Conservation (phyloP, 2,888 invertebrate genomes). For the Lepetodrilus schrolli region DNA sequence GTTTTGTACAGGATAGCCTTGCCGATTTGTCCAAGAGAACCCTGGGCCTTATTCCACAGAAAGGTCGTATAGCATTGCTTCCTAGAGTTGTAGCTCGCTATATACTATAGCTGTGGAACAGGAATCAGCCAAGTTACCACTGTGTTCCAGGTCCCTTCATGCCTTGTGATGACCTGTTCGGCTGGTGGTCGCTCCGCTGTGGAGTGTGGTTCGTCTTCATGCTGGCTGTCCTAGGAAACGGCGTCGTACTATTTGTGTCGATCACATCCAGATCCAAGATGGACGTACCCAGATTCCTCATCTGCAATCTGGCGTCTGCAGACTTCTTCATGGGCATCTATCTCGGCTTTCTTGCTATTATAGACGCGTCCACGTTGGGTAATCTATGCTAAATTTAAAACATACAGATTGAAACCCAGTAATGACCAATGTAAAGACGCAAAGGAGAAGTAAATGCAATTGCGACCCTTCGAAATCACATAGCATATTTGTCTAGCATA, state of each 20-base stretch:
- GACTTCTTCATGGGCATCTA: constrained; percentile 98
- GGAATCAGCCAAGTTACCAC: too few relatives aligned
- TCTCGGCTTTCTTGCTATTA: constrained; percentile 93
- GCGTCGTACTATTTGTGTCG: constrained; percentile 94
- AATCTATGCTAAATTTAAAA: too few relatives aligned
- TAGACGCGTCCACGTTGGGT: constrained; percentile 93
- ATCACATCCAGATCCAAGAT: constrained; percentile 93
- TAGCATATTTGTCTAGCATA: too few relatives aligned
- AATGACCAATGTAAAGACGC: too few relatives aligned
- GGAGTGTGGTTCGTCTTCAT: constrained; percentile 98
- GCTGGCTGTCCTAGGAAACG: constrained; percentile 95
- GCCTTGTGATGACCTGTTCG: constrained; percentile 95
- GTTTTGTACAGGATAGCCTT: too few relatives aligned
- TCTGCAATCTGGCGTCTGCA: constrained; percentile 96
- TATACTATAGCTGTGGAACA: neutral
- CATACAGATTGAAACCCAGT: too few relatives aligned
- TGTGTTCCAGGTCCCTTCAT: constrained; percentile 86
- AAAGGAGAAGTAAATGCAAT: too few relatives aligned
- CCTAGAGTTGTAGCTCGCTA: too few relatives aligned
- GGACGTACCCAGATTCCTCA: constrained; percentile 96
- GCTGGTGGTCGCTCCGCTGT: constrained; percentile 97
- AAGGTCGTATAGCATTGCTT: too few relatives aligned
- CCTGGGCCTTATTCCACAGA: too few relatives aligned
- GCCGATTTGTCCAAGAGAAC: too few relatives aligned
- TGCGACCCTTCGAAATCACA: too few relatives aligned